Conservation (phyloP, 2,113 vertebrate species). For the Gallinago media region DNA sequence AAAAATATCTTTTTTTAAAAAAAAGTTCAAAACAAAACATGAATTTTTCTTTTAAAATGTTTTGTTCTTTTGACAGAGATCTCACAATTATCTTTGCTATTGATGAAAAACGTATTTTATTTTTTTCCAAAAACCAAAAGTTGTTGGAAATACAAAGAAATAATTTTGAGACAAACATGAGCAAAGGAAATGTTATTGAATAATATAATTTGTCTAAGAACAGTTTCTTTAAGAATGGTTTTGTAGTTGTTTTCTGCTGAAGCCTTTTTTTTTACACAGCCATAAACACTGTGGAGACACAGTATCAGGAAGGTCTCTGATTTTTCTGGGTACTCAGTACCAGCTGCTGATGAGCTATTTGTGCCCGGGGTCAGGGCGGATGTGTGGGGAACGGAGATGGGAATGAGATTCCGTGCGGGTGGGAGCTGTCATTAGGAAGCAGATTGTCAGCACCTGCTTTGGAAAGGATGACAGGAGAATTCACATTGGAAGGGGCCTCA, state of each 20-base stretch:
- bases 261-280: neutral
- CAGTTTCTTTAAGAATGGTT: neutral
- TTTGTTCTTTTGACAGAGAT: neutral
- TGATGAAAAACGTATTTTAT: neutral
- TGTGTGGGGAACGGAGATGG: neutral
- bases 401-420: rapidly evolving
- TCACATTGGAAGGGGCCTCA: neutral
- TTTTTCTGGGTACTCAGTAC: neutral
- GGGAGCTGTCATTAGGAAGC: neutral
- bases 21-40: neutral
- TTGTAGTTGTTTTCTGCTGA: neutral
- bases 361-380: neutral
- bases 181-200: neutral
- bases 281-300: rapidly evolving
- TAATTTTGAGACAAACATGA: neutral
- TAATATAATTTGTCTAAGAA: neutral
- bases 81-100: neutral
- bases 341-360: neutral
- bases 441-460: slow-evolving; percentile 9
- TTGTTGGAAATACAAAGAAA: neutral
- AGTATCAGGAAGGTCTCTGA: neutral
- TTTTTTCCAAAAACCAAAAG: neutral
- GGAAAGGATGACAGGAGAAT: neutral
- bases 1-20: neutral
- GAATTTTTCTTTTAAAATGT: neutral